Base-by-base conservation (phyloP, 2,888 invertebrate genomes). In the Drosophila greeni region DNA sequence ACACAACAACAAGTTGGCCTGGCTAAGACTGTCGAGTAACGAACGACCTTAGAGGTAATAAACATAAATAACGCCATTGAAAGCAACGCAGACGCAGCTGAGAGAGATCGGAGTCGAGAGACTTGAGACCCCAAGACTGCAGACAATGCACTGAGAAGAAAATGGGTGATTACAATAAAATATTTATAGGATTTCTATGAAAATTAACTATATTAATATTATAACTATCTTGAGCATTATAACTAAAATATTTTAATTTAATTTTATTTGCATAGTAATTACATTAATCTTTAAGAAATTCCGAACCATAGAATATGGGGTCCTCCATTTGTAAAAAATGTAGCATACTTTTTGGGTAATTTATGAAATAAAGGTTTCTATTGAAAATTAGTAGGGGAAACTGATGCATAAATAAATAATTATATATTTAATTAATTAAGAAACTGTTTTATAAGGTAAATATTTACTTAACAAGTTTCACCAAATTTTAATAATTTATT, bases 11-110 rank as follows among this genome's bases (percentile, higher is more conserved):
- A 57, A 73, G 57, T 70, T 69, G 60, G 75, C 75, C 62, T 8
- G 58, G 66, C 72, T 49, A 66, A 72, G 71, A 58, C 58, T 64
- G 64, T 66, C 85, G 82, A 85, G 84, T 73, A 84, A 84, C 82
- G 82, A 82, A 85, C 82, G 82, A 82, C 82, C 82, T 82, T 84
- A 82, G 84, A 82, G 85, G 85, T 82, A 82, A 82, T 82, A 85
- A 84, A 85, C 82, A 82, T 82, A 82, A 82, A 82, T 82, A 85
- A 85, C 85, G 82, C 84, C 85, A 85, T 82, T 85, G 82, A 81
- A 85, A 81, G 84, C 81, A 71, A 73, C 67, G 76, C 76, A 76
- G 79, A 67, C 82, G 72, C 75, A 82, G 78, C 76, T 72, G 80
- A 79, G 72, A 81, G 66, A 66, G 84, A 70, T 66, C 42, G 49